Base-by-base conservation (phyloP, 2,113 vertebrate genomes). In the Nanorana parkeri region DNA sequence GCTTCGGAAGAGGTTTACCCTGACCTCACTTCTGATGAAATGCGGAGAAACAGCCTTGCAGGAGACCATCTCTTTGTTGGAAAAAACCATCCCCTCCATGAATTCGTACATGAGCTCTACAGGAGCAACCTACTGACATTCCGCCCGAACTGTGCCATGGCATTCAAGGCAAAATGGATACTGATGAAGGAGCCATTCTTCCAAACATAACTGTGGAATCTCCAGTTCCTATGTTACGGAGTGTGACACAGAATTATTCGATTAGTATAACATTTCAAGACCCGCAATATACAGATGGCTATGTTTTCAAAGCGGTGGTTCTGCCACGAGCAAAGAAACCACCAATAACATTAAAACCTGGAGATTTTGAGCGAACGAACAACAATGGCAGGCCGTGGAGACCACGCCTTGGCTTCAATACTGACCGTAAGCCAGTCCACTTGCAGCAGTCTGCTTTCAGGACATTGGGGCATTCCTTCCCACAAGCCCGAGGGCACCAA, bases 241-340 rank as follows among this genome's bases (percentile, higher is more conserved):
- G 98, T 84, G 92, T 99, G 19, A 74, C 92, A 5, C 93, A 95
- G 60, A 98, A 96, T 86, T 88, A 80, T 56, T 89, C 95, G 0
- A 89, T 98, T 85, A 99, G 98, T 85, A 94, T 99, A 88, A 94
- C 95, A 80, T 99, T 96, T 91, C 92, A 90, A 91, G 97, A 99
- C 84, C 97, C 96, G 0, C 91, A 95, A 0, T 99, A 88, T 83
- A 86, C 89, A 28, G 94, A 95, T 76, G 90, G 91, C 86, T 94
- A 92, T 36, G 84, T 98, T 91, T 99, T 99, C 90, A 99, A 99
- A 89, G 96, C 98, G 0, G 85, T 91, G 0, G 85, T 99, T 54
- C 91, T 99, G 84, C 81, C 95, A 28, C 96, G 93, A 80, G 97
- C 97, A 64, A 99, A 98, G 90, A 94, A 94, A 61, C 96, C 96